Base-by-base conservation (phyloP, 1,140 invertebrate genomes). In the Dryas iulia region DNA sequence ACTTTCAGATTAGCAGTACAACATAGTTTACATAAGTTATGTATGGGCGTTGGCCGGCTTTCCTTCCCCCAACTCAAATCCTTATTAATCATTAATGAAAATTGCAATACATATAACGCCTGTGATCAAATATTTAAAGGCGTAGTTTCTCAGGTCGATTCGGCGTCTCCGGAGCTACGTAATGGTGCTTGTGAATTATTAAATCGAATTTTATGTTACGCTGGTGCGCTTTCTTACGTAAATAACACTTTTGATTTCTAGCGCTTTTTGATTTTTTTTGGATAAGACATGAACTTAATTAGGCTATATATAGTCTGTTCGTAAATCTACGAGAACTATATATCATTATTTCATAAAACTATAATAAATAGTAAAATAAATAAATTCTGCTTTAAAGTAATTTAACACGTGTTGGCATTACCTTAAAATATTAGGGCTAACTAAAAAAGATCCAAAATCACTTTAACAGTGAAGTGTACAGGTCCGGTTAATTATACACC, bases 81-180 rank as follows among this genome's bases (percentile, higher is more conserved):
- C 78, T 77, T 77, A 76, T 87, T 83, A 87, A 83, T 82, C 75
- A 84, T 90, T 90, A 83, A 90, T 88, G 86, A 88, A 86, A 87
- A 90, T 86, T 90, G 83, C 85, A 88, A 88, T 90, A 88, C 84
- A 89, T 87, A 89, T 89, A 87, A 87, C 83, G 82, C 78, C 66
- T 71, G 66, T 74, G 73, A 73, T 89, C 75, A 87, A 88, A 90
- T 90, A 90, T 89, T 88, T 81, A 87, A 73, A 64, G 59, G 58
- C 76, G 79, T 84, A 89, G 84, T 86, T 87, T 87, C 84, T 74
- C 67, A 69, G 67, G 67, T 76, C 67, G 72, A 76, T 73, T 65
- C 68, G 33, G 61, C 73, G 73, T 76, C 76, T 76, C 74, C 59
- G 53, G 53, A 64, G 58, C 61, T 56, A 66, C 66, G 84, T 88